Conservation (phyloP, 2,797 vertebrate genomes). For the Tympanoctomys barrerae region DNA sequence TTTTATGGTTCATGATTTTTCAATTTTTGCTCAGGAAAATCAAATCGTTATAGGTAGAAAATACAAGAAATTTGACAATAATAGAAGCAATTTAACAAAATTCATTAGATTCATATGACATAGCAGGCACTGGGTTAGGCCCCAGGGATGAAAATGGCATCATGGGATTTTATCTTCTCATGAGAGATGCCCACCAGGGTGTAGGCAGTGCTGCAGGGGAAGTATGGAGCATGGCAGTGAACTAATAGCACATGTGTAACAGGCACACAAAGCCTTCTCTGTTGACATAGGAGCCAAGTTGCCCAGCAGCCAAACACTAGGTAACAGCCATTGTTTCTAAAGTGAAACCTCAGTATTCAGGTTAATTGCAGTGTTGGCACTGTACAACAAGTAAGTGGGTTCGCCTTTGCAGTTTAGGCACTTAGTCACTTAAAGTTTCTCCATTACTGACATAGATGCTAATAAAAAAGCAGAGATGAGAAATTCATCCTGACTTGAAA, state of each 20-base stretch:
- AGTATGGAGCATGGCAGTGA: not conserved
- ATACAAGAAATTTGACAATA: not conserved
- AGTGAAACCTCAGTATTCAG: not conserved
- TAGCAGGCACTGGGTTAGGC: not conserved
- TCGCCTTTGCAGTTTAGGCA: not conserved
- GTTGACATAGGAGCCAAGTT: not conserved
- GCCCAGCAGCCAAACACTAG: not conserved
- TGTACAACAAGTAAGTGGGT: not conserved
- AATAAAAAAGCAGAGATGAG: not conserved
- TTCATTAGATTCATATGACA: not conserved
- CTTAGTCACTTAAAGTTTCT: not conserved
- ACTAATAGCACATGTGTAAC: not conserved
- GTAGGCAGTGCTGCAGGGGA: not conserved
- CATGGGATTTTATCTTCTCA: not conserved
- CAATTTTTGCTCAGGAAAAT: conserved; percentile 1
- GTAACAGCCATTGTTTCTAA: not conserved
- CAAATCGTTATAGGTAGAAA: not conserved
- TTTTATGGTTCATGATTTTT: conserved; percentile 35
- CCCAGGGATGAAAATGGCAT: not conserved
- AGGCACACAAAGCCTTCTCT: not conserved
- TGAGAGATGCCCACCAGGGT: not conserved
- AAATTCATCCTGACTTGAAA: not conserved
- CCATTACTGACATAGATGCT: not conserved
- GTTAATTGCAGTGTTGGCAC: not conserved
- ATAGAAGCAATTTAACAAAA: not conserved